Evolutionary conservation across 1,140 invertebrate species (phyloP), one percentile per base, ranked within the genome.

Genomic region (Colletes gigas): DNA sequence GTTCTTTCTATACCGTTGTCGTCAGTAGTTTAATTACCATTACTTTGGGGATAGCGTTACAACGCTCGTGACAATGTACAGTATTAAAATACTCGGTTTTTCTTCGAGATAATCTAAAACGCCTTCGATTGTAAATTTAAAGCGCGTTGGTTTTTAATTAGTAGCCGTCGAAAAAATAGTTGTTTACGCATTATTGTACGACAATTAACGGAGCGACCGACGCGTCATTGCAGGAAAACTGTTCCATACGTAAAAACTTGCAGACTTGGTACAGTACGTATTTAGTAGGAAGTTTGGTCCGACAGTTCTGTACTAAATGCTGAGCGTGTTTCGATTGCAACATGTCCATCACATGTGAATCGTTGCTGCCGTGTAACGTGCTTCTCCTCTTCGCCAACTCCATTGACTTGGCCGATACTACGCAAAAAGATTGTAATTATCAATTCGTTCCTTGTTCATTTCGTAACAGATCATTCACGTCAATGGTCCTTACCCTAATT

Each of bases 361-460:
- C 65, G 97, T 98, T 63, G 97, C 97, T 19, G 97, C 97, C 47
- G 97, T 98, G 93, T 98, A 98, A 85, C 97, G 96, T 14, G 97
- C 97, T 91, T 98, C 97, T 14, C 97, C 97, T 90, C 97, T 94
- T 87, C 96, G 93, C 96, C 97, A 98, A 86, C 96, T 96, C 98
- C 98, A 99, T 86, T 98, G 97, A 85, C 97, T 98, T 88, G 98
- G 98, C 83, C 98, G 98, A 93, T 98, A 99, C 97, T 98, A 94
- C 86, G 52, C 10, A 62, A 41, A 69, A 73, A 78, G 6, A 76
- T 67, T 50, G 44, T 14, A 12, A 39, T 39, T 21, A 15, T 52
- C 21, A n/a, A 7, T 19, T 10, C 41, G n/a, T 60, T 71, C 8
- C 21, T 6, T 54, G 19, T 60, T 30, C 1, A 8, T 47, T 7